Conservation (phyloP, 2,113 vertebrate genomes). For the Pholis gunnellus region DNA sequence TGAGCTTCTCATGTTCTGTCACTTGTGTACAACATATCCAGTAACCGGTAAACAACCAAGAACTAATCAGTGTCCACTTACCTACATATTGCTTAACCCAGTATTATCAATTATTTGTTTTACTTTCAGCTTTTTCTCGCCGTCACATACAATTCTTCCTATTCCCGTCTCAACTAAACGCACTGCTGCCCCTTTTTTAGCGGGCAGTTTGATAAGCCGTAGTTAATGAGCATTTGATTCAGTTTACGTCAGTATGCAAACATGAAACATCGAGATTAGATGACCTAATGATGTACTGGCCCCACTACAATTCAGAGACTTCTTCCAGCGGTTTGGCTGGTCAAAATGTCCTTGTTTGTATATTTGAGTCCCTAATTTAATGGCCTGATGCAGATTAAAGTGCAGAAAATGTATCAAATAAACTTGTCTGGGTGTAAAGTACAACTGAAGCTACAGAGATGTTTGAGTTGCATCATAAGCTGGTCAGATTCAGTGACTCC, state of each 20-base stretch:
- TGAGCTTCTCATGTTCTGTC: slow-evolving; percentile 66
- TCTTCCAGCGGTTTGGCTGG: slow-evolving; percentile 28
- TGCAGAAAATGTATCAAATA: slow-evolving; percentile 11
- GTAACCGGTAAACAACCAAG: slow-evolving; percentile 72
- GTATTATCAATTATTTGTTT: not conserved
- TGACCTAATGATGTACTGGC: slow-evolving; percentile 6
- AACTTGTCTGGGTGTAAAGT: not conserved
- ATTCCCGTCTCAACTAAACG: not conserved
- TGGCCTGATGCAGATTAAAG: slow-evolving; percentile 13
- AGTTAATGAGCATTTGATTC: slow-evolving; percentile 34
- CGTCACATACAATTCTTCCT: not conserved
- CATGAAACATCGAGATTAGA: slow-evolving; percentile 43
- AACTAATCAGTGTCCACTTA: slow-evolving; percentile 49
- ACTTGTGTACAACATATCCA: slow-evolving; percentile 67
- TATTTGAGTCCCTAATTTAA: slow-evolving; percentile 7
- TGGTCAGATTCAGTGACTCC: not conserved
- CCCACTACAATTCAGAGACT: not conserved
- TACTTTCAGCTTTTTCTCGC: too few species aligned
- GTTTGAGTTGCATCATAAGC: not conserved
- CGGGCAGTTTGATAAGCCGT: slow-evolving; percentile 16
- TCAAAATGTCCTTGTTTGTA: slow-evolving; percentile 34
- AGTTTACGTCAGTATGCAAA: slow-evolving; percentile 47
- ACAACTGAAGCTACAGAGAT: not conserved
- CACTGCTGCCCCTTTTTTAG: not conserved
- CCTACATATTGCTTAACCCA: not conserved